Percentiles rank a stretch among this genome's conserved stretches.
phyloP scores from a whole-genome alignment of 2,113 vertebrate species.

The Periophthalmus modestus region DNA sequence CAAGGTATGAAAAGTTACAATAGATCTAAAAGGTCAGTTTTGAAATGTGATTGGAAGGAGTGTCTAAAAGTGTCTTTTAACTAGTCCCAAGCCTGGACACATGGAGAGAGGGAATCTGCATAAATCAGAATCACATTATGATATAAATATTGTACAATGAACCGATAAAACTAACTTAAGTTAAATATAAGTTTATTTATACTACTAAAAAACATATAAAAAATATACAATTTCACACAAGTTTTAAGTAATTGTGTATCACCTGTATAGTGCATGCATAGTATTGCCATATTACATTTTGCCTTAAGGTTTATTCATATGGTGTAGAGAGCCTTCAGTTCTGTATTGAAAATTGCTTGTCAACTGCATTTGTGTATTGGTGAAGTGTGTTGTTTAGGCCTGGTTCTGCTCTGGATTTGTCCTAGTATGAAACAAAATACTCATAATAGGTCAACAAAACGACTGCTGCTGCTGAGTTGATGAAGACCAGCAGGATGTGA shows the following conservation, averaged over 20 bases:
- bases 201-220: not conserved
- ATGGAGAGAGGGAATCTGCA: not conserved
- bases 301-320: not conserved
- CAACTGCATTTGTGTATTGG: not conserved
- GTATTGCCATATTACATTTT: too few species aligned
- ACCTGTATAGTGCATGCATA: not conserved
- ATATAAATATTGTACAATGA: not conserved
- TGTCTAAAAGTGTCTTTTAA: not conserved
- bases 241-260: not conserved
- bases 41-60: not conserved
- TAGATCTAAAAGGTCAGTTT: not conserved
- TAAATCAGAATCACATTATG: not conserved
- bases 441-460: slow-evolving; percentile 46
- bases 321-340: not conserved
- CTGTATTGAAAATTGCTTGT: not conserved
- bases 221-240: not conserved
- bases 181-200: not conserved
- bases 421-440: slow-evolving; percentile 28
- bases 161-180: not conserved
- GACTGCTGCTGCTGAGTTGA: slow-evolving; percentile 41
- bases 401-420: slow-evolving; percentile 8
- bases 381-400: not conserved
- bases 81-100: not conserved
- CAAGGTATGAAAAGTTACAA: slow-evolving; percentile 42
- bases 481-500: slow-evolving; percentile 58